Conservation (phyloP, 2,888 invertebrate species). For the Drepana falcataria region DNA sequence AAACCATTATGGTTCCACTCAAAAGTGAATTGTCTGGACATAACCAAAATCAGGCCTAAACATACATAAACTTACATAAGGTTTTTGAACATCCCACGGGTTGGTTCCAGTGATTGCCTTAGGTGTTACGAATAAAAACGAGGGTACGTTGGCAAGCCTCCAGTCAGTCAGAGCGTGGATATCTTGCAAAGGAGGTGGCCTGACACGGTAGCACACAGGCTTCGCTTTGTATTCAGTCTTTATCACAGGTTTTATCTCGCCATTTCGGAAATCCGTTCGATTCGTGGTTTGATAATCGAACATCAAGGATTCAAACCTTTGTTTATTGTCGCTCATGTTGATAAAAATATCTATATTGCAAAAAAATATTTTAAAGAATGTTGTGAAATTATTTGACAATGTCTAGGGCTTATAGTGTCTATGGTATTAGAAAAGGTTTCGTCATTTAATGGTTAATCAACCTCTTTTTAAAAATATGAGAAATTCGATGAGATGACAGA, state of each 20-base stretch:
- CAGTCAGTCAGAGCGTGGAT: background rate
- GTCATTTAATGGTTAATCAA: too few relatives aligned
- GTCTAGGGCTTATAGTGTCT: too few relatives aligned
- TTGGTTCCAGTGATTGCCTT: background rate
- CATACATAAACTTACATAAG: background rate
- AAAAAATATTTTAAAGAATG: too few relatives aligned
- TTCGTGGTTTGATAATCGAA: background rate
- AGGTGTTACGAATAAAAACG: background rate
- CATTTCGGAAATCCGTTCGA: background rate
- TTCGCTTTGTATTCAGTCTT: background rate
- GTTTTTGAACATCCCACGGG: background rate
- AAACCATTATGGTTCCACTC: too few relatives aligned
- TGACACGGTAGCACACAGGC: background rate
- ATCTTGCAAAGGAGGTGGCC: conserved; percentile 1
- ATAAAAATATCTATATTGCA: too few relatives aligned
- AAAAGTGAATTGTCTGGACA: too few relatives aligned
- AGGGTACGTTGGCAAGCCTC: background rate
- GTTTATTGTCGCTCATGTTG: background rate
- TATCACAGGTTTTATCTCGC: background rate
- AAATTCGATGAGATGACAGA: too few relatives aligned
- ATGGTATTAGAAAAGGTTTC: too few relatives aligned
- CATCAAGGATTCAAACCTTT: conserved; percentile 6
- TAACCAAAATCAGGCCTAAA: too few relatives aligned
- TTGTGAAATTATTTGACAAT: too few relatives aligned
- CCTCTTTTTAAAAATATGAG: too few relatives aligned